Evolutionary conservation across 2,113 vertebrate genomes (phyloP), one percentile per base, ranked within the genome.

Genomic region (Petrocephalus microphthalmus): DNA sequence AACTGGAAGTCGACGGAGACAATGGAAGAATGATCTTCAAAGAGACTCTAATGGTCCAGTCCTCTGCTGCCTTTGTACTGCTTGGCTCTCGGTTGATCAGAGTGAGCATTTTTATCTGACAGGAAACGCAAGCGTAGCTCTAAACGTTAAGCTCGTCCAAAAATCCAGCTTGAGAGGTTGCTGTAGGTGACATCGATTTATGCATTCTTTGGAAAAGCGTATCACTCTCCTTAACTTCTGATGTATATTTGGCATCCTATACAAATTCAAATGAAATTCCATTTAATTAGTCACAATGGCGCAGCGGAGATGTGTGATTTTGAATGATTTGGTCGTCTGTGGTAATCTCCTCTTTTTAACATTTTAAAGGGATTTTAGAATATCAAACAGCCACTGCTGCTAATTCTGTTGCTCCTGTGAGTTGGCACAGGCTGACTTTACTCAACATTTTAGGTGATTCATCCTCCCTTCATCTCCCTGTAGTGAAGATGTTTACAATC

Each of bases 1-100:
- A 0, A 71, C 5, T 90, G 93, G 93, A 92, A 92, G 57, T 91
- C 94, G 89, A 93, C 92, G 52, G 92, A 94, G 33, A 81, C 22
- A 3, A 3, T 22, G 22, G 90, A 86, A 22, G 86, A 74, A 45
- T 94, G 91, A 94, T 11, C 49, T 85, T 89, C 11, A 17, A 52
- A 37, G 53, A 81, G 7, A 25, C 42, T 45, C 42, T 51, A 25
- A 11, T 45, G 86, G 45, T 45, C 37, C 47, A 17, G 11, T 52
- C 71, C 51, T 60, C 42, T 42, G 47, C 17, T 52, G 15, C 13
- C 15, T 22, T 19, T 11, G 45, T 29, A 19, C 57, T 15, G 51
- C 7, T 37, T 81, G 25, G n/a, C 85, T 29, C 47, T 11, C 37
- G n/a, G 45, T 5, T 89, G 89, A 67, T 64, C 37, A 45, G 3